Evolutionary conservation across 2,888 invertebrate species (phyloP).

Genomic region (Tridacna gigas): DNA sequence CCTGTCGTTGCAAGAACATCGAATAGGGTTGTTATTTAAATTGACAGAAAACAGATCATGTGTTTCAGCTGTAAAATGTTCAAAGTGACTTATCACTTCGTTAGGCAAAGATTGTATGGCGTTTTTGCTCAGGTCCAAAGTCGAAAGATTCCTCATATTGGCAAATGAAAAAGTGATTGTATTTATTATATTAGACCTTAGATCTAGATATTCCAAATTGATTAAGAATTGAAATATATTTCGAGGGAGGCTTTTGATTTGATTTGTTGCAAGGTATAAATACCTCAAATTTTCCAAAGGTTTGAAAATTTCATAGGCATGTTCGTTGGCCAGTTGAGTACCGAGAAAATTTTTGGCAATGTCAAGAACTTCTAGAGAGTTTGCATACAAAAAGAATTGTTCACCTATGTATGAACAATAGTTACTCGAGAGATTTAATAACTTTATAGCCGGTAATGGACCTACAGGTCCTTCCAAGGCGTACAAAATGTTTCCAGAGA

Average conservation of each 20-base stretch:
- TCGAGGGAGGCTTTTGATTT: conserved; percentile 16
- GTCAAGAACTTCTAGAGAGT: conserved; percentile 26
- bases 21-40: conserved; percentile 35
- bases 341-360: conserved; percentile 44
- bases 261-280: conserved; percentile 34
- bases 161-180: not conserved
- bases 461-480: conserved; percentile 30
- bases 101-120: conserved; percentile 25
- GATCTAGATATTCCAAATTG: conserved; percentile 30
- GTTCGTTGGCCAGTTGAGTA: not conserved
- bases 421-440: conserved; percentile 41
- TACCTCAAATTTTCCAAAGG: conserved; percentile 26
- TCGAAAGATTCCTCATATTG: conserved; percentile 22
- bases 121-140: conserved; percentile 38
- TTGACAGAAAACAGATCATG: conserved; percentile 18
- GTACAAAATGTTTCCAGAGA: conserved; percentile 36
- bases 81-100: not conserved
- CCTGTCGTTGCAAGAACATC: conserved; percentile 17
- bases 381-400: conserved; percentile 11
- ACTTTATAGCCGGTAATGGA: conserved; percentile 23
- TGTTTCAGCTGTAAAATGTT: not conserved
- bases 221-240: not conserved
- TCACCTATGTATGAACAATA: conserved; percentile 14
- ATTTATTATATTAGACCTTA: conserved; percentile 41
- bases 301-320: conserved; percentile 23